These are phyloP conservation scores for Fopius arisanus DNA, from an alignment of 1,140 invertebrate genomes.

Conservation along the genomic window DNA sequence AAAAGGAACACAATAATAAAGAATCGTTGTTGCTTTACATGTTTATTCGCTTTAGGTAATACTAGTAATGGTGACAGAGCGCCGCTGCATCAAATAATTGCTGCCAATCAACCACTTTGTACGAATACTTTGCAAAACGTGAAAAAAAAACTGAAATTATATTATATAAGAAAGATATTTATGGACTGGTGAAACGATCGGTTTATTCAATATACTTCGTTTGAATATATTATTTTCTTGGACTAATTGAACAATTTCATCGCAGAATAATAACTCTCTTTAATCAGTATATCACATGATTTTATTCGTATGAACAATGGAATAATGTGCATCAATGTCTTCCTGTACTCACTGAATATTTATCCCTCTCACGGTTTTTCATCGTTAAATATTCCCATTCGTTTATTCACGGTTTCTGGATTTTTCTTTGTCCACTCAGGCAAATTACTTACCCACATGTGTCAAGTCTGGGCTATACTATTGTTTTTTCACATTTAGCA, in stretches of 20 bases:
- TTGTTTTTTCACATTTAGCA: not conserved
- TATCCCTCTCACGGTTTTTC: not conserved
- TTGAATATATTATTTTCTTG: not conserved
- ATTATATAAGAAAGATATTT: not conserved
- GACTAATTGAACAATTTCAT: constrained; percentile 1
- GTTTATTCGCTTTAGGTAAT: constrained; percentile 24
- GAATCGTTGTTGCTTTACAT: constrained; percentile 26
- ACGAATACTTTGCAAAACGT: constrained; percentile 6
- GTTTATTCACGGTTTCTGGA: not conserved
- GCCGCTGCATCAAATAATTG: constrained; percentile 6
- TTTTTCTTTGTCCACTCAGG: not conserved
- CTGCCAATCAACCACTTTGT: constrained; percentile 4
- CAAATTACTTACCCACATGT: not conserved
- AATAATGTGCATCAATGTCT: constrained; percentile 10
- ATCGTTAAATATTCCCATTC: not conserved
- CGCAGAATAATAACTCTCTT: constrained; percentile 6
- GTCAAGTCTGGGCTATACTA: not conserved
- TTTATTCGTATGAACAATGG: not conserved
- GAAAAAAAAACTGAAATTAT: not conserved
- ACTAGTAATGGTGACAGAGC: constrained; percentile 17
- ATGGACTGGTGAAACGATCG: constrained; percentile 6
- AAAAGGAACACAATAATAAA: not conserved
- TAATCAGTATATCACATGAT: constrained; percentile 8
- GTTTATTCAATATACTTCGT: not conserved
- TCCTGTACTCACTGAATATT: not conserved